Base-by-base conservation (phyloP, 1,140 invertebrate species). In the Pararge aegeria region DNA sequence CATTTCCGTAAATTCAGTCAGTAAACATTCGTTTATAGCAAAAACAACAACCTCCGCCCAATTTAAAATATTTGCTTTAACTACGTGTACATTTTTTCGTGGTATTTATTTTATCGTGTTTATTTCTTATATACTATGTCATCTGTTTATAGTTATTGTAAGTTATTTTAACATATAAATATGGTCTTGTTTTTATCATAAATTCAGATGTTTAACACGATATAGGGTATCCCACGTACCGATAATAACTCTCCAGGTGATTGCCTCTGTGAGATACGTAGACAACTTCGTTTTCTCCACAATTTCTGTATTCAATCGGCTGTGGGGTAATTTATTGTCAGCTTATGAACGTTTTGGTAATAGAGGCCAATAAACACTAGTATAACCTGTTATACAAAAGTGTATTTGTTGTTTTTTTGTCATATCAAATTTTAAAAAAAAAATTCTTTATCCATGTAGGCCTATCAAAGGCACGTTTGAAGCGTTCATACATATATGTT, bases 301-400 rank as follows among this genome's bases (percentile, higher is more conserved):
- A 51, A 44, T 55, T 59, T 55, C 56, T 56, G 48, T 18, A 55
- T 34, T 64, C 38, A 30, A 21, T 49, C 16, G 50, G 55, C 52
- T 50, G 30, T 40, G 44, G n/a, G 29, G 15, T 34, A 37, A 51
- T 64, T 59, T 57, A 27, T 42, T 55, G 62, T 49, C 52, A 51
- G 52, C 52, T 58, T 59, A 64, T 64, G 55, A 64, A 59, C 55
- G 19, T 58, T 64, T 59, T 20, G 29, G 21, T 27, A 48, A 42
- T 40, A 18, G 29, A 49, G 10, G 42, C 13, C 44, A 12, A 50
- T 59, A 55, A 64, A 64, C 30, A n/a, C n/a, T n/a, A n/a, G n/a
- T n/a, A n/a, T n/a, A n/a, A n/a, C n/a, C n/a, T n/a, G n/a, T n/a
- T n/a, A n/a, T n/a, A n/a, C n/a, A n/a, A n/a, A n/a, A n/a, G n/a